Evolutionary conservation across 2,888 invertebrate species (phyloP).

Genomic region (Drosophila kambysellisi): DNA sequence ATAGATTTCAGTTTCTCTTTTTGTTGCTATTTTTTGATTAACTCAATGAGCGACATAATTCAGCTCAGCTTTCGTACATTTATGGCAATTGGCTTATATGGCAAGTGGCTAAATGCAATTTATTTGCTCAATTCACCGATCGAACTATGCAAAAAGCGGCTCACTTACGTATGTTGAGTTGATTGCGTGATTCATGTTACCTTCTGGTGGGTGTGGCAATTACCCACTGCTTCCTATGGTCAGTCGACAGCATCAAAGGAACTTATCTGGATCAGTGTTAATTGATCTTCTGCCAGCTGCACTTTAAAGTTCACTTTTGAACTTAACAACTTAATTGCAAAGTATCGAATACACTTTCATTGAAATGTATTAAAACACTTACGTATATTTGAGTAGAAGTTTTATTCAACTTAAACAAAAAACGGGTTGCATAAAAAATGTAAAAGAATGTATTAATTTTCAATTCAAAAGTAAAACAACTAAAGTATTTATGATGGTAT

Average conservation of each 20-base stretch:
- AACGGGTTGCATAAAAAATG: background rate
- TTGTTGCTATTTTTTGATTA: constrained; percentile 57
- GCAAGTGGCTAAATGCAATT: constrained; percentile 63
- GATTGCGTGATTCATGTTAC: constrained; percentile 52
- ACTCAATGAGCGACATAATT: constrained; percentile 76
- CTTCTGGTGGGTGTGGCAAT: constrained; percentile 45
- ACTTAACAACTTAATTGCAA: background rate
- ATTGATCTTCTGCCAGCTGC: background rate
- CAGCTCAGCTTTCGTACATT: constrained; percentile 50
- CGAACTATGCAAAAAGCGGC: constrained; percentile 36
- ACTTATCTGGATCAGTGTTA: constrained; percentile 20
- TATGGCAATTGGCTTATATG: constrained; percentile 68
- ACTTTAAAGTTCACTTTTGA: constrained; percentile 17
- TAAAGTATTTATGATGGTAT: constrained; percentile 6
- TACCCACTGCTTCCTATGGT: constrained; percentile 22
- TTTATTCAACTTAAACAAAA: constrained; percentile 5
- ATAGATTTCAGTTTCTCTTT: constrained; percentile 30
- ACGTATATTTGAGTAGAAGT: background rate
- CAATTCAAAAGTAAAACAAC: constrained; percentile 14
- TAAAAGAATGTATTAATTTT: constrained; percentile 9
- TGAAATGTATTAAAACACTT: constrained; percentile 1
- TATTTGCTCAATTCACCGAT: constrained; percentile 49
- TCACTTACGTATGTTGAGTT: constrained; percentile 23
- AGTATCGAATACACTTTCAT: constrained; percentile 4
- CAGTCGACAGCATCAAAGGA: background rate